phyloP scores from a whole-genome alignment of 1,140 invertebrate genomes.

The Drosophila quadrilineata region DNA sequence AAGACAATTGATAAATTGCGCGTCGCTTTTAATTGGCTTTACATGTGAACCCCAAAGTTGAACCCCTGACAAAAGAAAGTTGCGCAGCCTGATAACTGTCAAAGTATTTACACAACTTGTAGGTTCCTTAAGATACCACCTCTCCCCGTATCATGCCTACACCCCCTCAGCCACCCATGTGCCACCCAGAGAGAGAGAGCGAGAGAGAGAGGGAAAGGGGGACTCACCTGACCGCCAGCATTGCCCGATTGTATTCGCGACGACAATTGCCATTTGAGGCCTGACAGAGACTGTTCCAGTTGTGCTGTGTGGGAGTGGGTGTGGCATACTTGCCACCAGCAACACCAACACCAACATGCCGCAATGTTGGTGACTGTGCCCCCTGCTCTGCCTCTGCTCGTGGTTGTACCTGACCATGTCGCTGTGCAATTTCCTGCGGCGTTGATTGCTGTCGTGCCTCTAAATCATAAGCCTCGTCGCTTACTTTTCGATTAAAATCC shows the following conservation, averaged over 20 bases:
- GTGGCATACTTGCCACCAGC: slow-evolving; percentile 37
- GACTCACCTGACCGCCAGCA: slow-evolving; percentile 68
- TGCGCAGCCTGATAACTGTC: too few species aligned
- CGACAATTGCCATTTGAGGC: slow-evolving; percentile 48
- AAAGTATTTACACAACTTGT: too few species aligned
- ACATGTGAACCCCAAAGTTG: slow-evolving; percentile 27
- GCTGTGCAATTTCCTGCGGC: slow-evolving; percentile 67
- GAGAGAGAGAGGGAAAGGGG: too few species aligned
- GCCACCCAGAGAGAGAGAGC: slow-evolving; percentile 61
- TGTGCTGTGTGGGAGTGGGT: slow-evolving; percentile 33
- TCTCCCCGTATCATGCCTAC: too few species aligned
- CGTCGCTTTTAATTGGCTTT: slow-evolving; percentile 49
- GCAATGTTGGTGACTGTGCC: too few species aligned
- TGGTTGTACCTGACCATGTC: slow-evolving; percentile 6
- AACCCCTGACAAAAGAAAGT: slow-evolving; percentile 48
- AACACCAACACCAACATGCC: slow-evolving; percentile 11
- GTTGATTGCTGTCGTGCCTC: slow-evolving; percentile 57
- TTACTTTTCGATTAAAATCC: slow-evolving; percentile 73
- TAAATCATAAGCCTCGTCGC: slow-evolving; percentile 62
- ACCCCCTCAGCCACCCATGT: slow-evolving; percentile 3
- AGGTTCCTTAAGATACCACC: too few species aligned
- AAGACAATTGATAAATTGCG: slow-evolving; percentile 42
- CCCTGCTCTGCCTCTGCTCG: background rate
- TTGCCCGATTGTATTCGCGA: slow-evolving; percentile 65
- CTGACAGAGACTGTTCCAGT: slow-evolving; percentile 57